Base-by-base conservation (phyloP, 2,888 invertebrate species). In the Ophioninae sp. region DNA sequence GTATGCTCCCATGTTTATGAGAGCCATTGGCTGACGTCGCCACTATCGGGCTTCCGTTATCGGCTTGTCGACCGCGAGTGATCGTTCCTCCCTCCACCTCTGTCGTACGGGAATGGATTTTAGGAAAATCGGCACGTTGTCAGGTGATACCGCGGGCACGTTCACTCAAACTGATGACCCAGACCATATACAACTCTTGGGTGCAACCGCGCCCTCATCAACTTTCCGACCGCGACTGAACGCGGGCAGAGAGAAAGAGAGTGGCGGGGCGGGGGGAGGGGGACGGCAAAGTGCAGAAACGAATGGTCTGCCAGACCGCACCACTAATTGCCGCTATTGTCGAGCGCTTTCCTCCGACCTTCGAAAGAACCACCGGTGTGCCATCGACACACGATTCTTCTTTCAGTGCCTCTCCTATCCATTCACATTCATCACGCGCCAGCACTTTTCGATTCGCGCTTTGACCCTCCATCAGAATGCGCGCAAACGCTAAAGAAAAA, bases 311-410 rank as follows among this genome's bases (percentile, higher is more conserved):
- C 69, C 85, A 87, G 87, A 85, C 44, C 64, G 79, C 84, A 83
- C 84, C 87, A 84, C 89, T 90, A 90, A 90, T 90, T 90, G 88
- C 87, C 87, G 90, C 86, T 89, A 90, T 90, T 89, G 86, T 82
- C 82, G 75, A 75, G 82, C 79, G 75, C 75, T 73, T 73, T 71
- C 65, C 65, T 65, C 59, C 44, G 22, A 44, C 79, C 58, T 69
- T 65, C 79, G 69, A 59, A 79, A 75, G 79, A 82, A 79, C 71
- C 68, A 68, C 63, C 69, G 69, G 63, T 64, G 65, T 69, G 65
- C 59, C 87, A 84, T 84, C 83, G 82, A 85, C 80, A 74, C 10
- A 85, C 87, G 88, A 88, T 90, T 88, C 86, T 86, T 88, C 82
- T 82, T 82, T 39, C 74, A 61, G 37, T 68, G 37, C 71, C 3